Percentiles rank a stretch among this genome's conserved stretches.
Conservation (phyloP, 2,797 vertebrate genomes). For the Takifugu ocellatus region DNA sequence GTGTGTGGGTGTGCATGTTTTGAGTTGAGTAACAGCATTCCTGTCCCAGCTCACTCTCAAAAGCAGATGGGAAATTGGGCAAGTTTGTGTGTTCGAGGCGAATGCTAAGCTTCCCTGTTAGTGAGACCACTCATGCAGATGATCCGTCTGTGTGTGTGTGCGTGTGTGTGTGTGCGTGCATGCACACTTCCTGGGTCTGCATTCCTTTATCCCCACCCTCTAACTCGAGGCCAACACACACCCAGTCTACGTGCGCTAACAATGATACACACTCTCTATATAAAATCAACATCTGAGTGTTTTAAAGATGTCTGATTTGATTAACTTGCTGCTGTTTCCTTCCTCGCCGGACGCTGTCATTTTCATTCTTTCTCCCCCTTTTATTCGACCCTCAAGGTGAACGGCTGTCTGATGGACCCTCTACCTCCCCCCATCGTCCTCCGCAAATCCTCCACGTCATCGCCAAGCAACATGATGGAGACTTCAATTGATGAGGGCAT, state of each 20-base stretch:
- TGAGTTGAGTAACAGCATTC: constrained; percentile 67
- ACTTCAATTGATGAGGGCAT: constrained; percentile 96
- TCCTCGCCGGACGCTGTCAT: not conserved
- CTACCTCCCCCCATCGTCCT: constrained; percentile 80
- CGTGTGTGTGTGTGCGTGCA: constrained; percentile 14
- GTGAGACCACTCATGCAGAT: constrained; percentile 68
- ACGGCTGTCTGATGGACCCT: constrained; percentile 93
- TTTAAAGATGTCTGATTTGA: not conserved
- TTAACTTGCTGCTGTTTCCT: constrained; percentile 4
- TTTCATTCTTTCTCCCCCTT: constrained; percentile 8
- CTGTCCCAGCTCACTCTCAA: constrained; percentile 64
- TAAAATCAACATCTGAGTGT: not conserved
- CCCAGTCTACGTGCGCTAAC: constrained; percentile 28
- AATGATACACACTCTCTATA: constrained; percentile 18
- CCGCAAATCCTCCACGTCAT: constrained; percentile 91
- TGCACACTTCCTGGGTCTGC: constrained; percentile 66
- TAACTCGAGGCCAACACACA: constrained; percentile 41
- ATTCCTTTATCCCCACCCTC: constrained; percentile 65
- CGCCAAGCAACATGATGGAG: constrained; percentile 98
- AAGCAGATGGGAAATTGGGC: constrained; percentile 69
- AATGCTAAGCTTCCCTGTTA: constrained; percentile 64
- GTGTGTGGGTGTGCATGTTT: constrained; percentile 5
- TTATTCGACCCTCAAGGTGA: constrained; percentile 77
- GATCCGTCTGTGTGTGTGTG: constrained; percentile 45
- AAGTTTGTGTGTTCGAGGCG: constrained; percentile 59